Percentiles rank a stretch among this genome's conserved stretches.
These are phyloP conservation scores for Ganaspis sp. DNA, from an alignment of 1,140 invertebrate species.

Conservation along the genomic window DNA sequence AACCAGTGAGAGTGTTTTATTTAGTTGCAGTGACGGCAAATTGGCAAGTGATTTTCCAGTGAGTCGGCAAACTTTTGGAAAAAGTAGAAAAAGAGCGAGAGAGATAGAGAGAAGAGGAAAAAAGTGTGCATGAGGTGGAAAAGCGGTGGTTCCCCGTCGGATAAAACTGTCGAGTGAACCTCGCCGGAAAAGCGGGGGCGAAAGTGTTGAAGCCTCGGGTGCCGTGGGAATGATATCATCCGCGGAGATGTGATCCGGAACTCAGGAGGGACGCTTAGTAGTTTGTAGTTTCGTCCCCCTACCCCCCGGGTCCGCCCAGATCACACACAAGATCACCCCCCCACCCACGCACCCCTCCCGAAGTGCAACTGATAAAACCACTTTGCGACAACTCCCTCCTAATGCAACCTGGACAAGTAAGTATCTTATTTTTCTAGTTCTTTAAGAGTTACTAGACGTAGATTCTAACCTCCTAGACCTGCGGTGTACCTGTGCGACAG, in stretches of 20 bases:
- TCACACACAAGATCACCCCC: slow-evolving; percentile 30
- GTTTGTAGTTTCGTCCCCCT: slow-evolving; percentile 72
- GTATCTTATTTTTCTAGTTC: slow-evolving; percentile 48
- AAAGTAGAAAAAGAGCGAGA: no score
- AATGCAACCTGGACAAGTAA: slow-evolving; percentile 64
- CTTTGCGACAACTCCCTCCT: slow-evolving; percentile 48
- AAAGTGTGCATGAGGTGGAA: slow-evolving; percentile 22
- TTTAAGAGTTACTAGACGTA: not conserved
- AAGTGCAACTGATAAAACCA: slow-evolving; percentile 45
- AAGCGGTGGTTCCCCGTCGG: slow-evolving; percentile 31
- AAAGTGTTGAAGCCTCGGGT: slow-evolving; percentile 42
- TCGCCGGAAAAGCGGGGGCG: slow-evolving; percentile 56
- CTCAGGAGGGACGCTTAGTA: slow-evolving; percentile 66
- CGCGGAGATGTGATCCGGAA: slow-evolving; percentile 73
- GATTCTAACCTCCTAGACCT: slow-evolving; percentile 14
- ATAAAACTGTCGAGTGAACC: slow-evolving; percentile 22
- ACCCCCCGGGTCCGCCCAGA: slow-evolving; percentile 36
- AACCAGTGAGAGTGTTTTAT: no score
- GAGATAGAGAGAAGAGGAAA: not conserved
- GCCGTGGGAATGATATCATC: slow-evolving; percentile 61
- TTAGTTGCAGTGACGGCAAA: no score
- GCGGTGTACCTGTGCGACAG: slow-evolving; percentile 19
- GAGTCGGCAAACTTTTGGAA: not conserved
- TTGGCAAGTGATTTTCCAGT: no score
- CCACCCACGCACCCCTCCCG: slow-evolving; percentile 34